Conservation (phyloP, 2,888 invertebrate genomes). For the Thereva unica region DNA sequence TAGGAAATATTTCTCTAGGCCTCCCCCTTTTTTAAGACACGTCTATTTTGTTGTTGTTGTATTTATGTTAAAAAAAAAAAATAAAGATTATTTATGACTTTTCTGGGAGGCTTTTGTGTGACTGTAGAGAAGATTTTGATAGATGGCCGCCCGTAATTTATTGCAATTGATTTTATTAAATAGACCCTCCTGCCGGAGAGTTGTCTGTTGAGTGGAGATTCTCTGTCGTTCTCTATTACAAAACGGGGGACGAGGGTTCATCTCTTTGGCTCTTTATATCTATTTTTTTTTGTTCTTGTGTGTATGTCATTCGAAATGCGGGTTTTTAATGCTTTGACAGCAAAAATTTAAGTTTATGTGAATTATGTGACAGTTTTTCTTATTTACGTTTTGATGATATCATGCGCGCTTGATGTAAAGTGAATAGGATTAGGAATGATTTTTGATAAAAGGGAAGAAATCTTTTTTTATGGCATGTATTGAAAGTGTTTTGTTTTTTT, state of each 20-base stretch:
- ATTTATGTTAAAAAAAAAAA: too few species aligned
- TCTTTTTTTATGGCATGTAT: too few species aligned
- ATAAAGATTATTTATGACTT: constrained; percentile 27
- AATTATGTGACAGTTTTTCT: constrained; percentile 3
- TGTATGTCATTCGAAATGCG: background rate
- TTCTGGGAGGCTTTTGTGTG: constrained; percentile 27
- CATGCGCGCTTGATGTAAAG: too few species aligned
- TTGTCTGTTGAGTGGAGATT: constrained; percentile 21
- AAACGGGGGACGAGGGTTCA: background rate
- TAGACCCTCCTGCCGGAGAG: constrained; percentile 9
- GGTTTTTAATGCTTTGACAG: constrained; percentile 28
- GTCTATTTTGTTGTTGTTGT: background rate
- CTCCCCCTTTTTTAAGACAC: constrained; percentile 5
- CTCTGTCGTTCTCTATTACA: background rate
- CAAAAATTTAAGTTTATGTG: constrained; percentile 26
- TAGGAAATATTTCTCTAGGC: background rate
- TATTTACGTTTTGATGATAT: too few species aligned
- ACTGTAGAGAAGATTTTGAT: constrained; percentile 31
- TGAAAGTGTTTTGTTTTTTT: too few species aligned
- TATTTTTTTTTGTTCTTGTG: background rate
- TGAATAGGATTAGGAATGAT: too few species aligned
- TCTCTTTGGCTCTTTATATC: background rate
- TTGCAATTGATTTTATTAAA: constrained; percentile 38
- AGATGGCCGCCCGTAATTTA: constrained; percentile 34
- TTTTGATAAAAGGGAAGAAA: too few species aligned